These are phyloP conservation scores for Philopotamus ludificatus DNA, from an alignment of 1,140 invertebrate genomes.

Conservation along the genomic window DNA sequence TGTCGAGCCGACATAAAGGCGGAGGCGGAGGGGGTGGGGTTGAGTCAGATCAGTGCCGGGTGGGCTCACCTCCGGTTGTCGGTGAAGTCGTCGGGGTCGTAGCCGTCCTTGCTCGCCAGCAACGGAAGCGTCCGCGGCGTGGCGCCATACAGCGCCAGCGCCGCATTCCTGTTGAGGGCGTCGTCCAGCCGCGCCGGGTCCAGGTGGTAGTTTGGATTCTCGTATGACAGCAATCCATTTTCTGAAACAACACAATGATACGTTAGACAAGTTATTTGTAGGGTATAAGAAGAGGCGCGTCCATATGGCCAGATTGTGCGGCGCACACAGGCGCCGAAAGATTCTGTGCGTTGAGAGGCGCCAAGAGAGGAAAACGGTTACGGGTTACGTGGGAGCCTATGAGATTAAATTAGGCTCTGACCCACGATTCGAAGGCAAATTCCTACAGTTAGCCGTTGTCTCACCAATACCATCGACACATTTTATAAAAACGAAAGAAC, in stretches of 20 bases:
- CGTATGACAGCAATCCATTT: constrained; percentile 82
- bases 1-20: constrained; percentile 5
- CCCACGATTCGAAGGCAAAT: no score
- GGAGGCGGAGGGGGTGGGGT: not conserved
- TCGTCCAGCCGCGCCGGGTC: constrained; percentile 74
- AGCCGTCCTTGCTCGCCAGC: constrained; percentile 60
- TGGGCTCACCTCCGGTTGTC: constrained; percentile 59
- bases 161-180: constrained; percentile 73
- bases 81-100: constrained; percentile 56
- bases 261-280: not conserved
- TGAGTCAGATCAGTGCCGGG: not conserved
- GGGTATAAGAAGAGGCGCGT: no score
- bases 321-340: no score
- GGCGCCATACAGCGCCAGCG: constrained; percentile 46
- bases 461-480: no score
- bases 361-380: no score
- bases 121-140: constrained; percentile 47
- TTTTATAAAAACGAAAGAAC: no score
- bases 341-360: no score
- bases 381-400: no score
- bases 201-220: constrained; percentile 84
- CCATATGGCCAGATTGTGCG: no score
- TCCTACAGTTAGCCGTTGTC: no score
- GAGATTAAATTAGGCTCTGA: no score
- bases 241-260: constrained; percentile 60